Conservation (phyloP, 2,888 invertebrate genomes). For the Eugnorisma glareosa region DNA sequence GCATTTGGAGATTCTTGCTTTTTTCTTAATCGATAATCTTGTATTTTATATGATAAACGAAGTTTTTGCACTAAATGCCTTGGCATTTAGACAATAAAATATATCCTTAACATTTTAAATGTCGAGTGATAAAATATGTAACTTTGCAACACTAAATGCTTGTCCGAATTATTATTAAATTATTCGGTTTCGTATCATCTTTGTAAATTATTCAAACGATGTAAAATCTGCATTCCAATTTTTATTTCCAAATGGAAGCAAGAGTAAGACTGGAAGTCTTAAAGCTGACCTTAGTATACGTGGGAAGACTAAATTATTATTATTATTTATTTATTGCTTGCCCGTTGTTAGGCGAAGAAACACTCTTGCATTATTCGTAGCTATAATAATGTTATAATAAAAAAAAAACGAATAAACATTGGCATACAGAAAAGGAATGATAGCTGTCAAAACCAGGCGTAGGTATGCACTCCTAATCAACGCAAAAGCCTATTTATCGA, state of each 20-base stretch:
- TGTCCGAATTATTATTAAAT: slow-evolving; percentile 35
- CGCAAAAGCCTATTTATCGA: not conserved
- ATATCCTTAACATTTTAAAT: slow-evolving; percentile 66
- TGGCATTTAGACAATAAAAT: slow-evolving; percentile 62
- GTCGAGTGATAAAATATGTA: slow-evolving; percentile 51
- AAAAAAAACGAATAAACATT: not conserved
- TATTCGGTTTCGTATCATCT: slow-evolving; percentile 47
- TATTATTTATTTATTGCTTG: not conserved
- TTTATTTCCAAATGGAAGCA: slow-evolving; percentile 22
- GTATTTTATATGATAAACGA: slow-evolving; percentile 16
- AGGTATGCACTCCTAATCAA: not conserved
- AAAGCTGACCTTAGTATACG: slow-evolving; percentile 8
- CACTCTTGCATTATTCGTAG: too few species aligned
- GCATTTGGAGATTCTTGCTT: slow-evolving; percentile 7
- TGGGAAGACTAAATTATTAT: not conserved
- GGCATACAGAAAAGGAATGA: not conserved
- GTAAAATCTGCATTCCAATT: slow-evolving; percentile 41
- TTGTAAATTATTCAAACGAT: slow-evolving; percentile 37
- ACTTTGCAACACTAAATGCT: slow-evolving; percentile 39
- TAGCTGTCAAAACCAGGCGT: slow-evolving; percentile 2
- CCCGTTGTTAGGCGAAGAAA: not conserved
- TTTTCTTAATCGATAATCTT: slow-evolving; percentile 38
- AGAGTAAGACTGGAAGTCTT: slow-evolving; percentile 2
- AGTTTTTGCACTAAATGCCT: slow-evolving; percentile 60
- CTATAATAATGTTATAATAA: not conserved